Conservation (phyloP, 1,140 invertebrate genomes). For the Drosophila teissieri region DNA sequence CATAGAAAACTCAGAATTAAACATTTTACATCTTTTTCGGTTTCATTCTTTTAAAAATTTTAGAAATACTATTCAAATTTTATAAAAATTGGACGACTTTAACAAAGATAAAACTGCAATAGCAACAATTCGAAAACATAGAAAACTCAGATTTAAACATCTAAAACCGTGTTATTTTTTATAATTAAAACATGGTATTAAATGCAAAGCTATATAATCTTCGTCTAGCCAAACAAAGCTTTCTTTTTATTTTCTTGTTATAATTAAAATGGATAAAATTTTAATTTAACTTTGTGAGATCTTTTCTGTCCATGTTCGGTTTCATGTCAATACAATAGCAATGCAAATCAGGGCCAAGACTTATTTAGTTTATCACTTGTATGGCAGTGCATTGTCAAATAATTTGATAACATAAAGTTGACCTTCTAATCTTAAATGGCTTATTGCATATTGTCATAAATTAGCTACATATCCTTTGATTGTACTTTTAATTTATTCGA, state of each 20-base stretch:
- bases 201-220: no score
- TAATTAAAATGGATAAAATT: constrained; percentile 27
- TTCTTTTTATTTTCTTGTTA: not conserved
- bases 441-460: constrained; percentile 33
- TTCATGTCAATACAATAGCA: constrained; percentile 19
- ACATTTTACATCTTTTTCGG: no score
- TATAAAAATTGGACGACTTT: no score
- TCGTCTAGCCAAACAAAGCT: no score
- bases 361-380: constrained; percentile 54
- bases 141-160: no score
- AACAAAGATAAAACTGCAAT: no score
- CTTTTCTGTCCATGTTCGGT: constrained; percentile 10
- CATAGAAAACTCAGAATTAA: no score
- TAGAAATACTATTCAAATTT: no score
- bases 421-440: constrained; percentile 36
- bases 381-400: constrained; percentile 59
- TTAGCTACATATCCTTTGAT: constrained; percentile 57
- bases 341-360: constrained; percentile 25
- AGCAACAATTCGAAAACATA: no score
- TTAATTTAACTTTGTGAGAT: constrained; percentile 25
- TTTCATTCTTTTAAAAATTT: no score
- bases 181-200: no score
- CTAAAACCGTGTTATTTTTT: no score
- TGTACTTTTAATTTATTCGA: constrained; percentile 35
- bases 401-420: constrained; percentile 46